Percentiles rank a stretch among this genome's conserved stretches.
These are phyloP conservation scores for Erythrocercus mccallii DNA, from an alignment of 2,113 vertebrate species.

Conservation along the genomic window DNA sequence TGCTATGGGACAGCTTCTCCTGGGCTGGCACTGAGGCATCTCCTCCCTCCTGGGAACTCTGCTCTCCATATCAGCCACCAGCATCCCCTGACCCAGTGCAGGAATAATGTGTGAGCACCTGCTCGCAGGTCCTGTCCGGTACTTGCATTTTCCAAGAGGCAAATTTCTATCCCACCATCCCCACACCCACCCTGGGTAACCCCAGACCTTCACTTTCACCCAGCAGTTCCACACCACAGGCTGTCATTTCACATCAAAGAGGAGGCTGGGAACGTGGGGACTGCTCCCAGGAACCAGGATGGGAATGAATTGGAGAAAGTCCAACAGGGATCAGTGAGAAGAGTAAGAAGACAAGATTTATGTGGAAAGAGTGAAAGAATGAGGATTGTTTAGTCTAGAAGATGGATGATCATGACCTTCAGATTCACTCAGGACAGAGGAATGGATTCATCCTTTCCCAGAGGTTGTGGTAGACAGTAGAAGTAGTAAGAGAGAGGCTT, in stretches of 20 bases:
- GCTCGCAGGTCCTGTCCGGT: rapidly evolving
- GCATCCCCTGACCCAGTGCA: not conserved
- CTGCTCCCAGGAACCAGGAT: not conserved
- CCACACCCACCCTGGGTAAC: rapidly evolving
- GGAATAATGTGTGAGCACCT: rapidly evolving
- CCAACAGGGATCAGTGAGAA: not conserved
- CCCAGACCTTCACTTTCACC: not conserved
- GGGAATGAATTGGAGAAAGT: not conserved
- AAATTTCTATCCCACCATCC: not conserved
- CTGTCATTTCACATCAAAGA: not conserved
- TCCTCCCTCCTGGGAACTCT: not conserved
- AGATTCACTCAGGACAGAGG: not conserved
- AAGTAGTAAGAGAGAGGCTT: not conserved
- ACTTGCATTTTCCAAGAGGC: not conserved
- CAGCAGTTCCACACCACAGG: not conserved
- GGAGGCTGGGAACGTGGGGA: not conserved
- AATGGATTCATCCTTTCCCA: not conserved
- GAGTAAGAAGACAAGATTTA: not conserved
- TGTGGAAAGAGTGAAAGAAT: not conserved
- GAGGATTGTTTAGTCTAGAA: not conserved
- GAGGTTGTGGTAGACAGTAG: not conserved
- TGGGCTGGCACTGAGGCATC: not conserved
- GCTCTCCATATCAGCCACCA: not conserved
- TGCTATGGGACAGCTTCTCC: not conserved
- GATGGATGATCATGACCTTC: not conserved